Conservation (phyloP, 2,888 invertebrate species). For the Limnephilus auricula region DNA sequence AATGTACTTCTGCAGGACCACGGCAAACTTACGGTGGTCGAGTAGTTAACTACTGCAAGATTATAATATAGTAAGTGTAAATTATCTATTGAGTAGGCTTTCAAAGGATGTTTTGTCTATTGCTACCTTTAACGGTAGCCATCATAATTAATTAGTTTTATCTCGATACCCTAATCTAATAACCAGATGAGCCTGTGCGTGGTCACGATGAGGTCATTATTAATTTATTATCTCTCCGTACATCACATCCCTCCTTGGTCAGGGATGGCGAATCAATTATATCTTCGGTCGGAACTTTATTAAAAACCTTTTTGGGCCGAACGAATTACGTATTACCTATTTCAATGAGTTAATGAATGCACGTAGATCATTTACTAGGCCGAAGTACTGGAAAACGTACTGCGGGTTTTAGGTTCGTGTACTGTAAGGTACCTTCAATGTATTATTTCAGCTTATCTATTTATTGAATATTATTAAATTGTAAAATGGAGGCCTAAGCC, state of each 20-base stretch:
- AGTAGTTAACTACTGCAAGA: neutral
- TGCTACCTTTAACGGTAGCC: constrained; percentile 7
- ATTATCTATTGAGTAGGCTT: neutral
- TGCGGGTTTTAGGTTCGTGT: neutral
- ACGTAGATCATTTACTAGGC: neutral
- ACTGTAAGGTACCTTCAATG: too few relatives aligned
- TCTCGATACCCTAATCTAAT: constrained; percentile 46
- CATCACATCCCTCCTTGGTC: constrained; percentile 5
- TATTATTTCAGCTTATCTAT: too few relatives aligned
- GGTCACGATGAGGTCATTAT: constrained; percentile 32
- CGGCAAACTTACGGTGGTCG: neutral
- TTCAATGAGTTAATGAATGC: neutral
- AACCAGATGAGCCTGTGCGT: constrained; percentile 35
- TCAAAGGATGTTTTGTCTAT: neutral
- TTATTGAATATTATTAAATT: too few relatives aligned
- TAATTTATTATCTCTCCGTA: constrained; percentile 31
- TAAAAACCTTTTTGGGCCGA: constrained; percentile 3
- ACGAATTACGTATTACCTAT: constrained; percentile 9
- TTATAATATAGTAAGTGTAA: neutral
- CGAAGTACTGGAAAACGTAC: neutral
- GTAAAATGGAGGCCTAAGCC: too few relatives aligned
- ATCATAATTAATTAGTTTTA: constrained; percentile 41
- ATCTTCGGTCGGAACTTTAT: neutral
- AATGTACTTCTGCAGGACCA: neutral
- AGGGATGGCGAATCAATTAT: constrained; percentile 6